Evolutionary conservation across 2,888 invertebrate genomes (phyloP), one percentile per base, ranked within the genome.

Genomic region (Halictus quadricinctus): DNA sequence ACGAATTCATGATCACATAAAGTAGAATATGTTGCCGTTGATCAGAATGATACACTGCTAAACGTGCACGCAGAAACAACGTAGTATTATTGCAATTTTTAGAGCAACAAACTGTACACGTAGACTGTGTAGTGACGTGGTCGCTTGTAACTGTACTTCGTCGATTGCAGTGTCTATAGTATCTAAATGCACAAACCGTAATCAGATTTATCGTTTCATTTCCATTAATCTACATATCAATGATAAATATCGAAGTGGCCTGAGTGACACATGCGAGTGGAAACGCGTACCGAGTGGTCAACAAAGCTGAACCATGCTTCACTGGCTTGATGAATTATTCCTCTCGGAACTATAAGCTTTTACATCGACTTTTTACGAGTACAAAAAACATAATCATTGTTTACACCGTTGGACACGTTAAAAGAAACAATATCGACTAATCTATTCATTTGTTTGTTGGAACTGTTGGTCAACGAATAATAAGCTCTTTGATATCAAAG

Each of bases 151-250:
- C 36, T 10, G 66, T 36, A 21, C 21, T 8, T 21, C 36, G 29
- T 18, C 66, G 36, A 66, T 66, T 8, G 18, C 66, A 18, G 66
- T 36, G 66, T 66, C 66, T 36, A 66, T 18, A 15, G 66, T 66
- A 21, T 66, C 66, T 36, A 21, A 66, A 66, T 21, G 66, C 66
- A 66, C 66, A 36, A 36, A 66, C 21, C 66, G 29, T 36, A 66
- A 66, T 66, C 66, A 66, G 66, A 21, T 66, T 66, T 66, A 66
- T 66, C 66, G 66, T 66, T 66, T 66, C 66, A 66, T 66, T 66
- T 66, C 66, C 66, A 66, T 66, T 66, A 66, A 66, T 66, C 66
- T 66, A 36, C 66, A 66, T 66, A 66, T 66, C 66, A 66, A 36
- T 66, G 66, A 66, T 36, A 66, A 66, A 66, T 66, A 66, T 66